A percentile compares a stretch with the other conserved stretches of the same genome.
Conservation (phyloP, 2,888 invertebrate species). For the Tetragnatha montana region DNA sequence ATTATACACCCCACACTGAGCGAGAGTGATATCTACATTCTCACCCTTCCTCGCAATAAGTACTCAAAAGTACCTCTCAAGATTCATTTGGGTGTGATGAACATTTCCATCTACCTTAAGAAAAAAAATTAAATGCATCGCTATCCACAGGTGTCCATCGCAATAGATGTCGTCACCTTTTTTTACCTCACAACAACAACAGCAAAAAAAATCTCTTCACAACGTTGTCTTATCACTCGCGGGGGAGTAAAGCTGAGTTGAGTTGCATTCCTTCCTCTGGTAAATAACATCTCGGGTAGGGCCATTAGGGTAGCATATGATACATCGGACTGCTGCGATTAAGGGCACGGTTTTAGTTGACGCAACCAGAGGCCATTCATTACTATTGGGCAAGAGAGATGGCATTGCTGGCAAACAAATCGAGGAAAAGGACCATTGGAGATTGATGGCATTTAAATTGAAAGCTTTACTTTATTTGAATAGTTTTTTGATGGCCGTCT, state of each 20-base stretch:
- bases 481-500: neutral
- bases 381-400: constrained; percentile 17
- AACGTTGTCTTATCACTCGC: neutral
- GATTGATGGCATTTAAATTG: neutral
- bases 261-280: neutral
- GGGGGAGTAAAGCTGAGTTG: neutral
- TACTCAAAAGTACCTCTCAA: neutral
- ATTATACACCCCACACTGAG: neutral
- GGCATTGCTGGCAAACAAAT: constrained; percentile 2
- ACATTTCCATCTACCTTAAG: neutral
- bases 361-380: constrained; percentile 17
- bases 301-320: neutral
- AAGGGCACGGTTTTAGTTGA: constrained; percentile 20
- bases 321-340: constrained; percentile 2
- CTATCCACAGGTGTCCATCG: neutral
- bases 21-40: neutral
- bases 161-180: neutral
- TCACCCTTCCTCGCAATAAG: neutral
- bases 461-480: neutral
- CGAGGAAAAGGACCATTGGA: neutral
- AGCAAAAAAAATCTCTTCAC: neutral
- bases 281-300: neutral
- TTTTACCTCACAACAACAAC: neutral
- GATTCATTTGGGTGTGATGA: neutral
- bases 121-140: neutral